phyloP scores from a whole-genome alignment of 2,797 vertebrate species.

The Coregonus sp. region DNA sequence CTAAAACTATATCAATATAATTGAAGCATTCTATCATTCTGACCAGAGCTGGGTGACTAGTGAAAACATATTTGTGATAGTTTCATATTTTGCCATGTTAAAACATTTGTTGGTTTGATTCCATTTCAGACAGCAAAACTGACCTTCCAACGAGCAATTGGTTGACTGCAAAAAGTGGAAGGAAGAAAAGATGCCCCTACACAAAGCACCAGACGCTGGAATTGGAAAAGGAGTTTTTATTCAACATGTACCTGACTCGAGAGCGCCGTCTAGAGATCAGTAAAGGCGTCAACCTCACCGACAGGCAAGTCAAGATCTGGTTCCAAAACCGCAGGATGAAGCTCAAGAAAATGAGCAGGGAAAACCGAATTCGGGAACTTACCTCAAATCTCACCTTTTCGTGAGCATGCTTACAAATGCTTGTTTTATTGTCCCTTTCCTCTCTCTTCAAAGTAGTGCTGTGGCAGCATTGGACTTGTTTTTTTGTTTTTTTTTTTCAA shows the following conservation, averaged over 20 bases:
- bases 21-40: not conserved
- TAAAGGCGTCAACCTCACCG: slow-evolving; percentile 98
- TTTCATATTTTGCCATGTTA: not conserved
- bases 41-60: not conserved
- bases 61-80: not conserved
- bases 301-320: slow-evolving; percentile 99
- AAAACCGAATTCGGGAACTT: slow-evolving; percentile 98
- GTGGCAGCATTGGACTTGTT: slow-evolving; percentile 61
- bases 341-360: slow-evolving; percentile 99
- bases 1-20: not conserved
- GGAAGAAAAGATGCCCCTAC: slow-evolving; percentile 98
- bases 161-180: slow-evolving; percentile 98
- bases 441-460: slow-evolving; percentile 49
- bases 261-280: slow-evolving; percentile 99
- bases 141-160: slow-evolving; percentile 94
- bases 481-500: slow-evolving; percentile 62
- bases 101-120: slow-evolving; percentile 19
- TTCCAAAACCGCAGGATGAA: slow-evolving; percentile 99
- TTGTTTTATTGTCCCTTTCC: slow-evolving; percentile 32
- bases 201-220: slow-evolving; percentile 99
- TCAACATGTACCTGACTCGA: slow-evolving; percentile 99
- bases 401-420: slow-evolving; percentile 75
- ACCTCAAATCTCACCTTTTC: slow-evolving; percentile 99
- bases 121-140: slow-evolving; percentile 86
- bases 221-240: slow-evolving; percentile 99